These are phyloP conservation scores for Channa maculata DNA, from an alignment of 2,113 vertebrate genomes.

Conservation along the genomic window DNA sequence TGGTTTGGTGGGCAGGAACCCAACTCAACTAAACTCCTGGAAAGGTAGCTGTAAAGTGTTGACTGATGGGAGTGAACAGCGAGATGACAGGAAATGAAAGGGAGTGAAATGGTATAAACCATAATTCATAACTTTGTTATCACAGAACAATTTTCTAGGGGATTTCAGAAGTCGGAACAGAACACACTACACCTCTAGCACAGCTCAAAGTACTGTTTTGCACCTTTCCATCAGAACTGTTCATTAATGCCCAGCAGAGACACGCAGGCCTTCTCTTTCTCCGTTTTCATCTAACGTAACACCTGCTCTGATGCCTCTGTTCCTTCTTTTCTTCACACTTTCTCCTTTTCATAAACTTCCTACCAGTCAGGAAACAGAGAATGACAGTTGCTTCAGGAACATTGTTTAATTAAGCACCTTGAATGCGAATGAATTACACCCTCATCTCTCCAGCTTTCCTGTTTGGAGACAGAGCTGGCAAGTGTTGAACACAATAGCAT, in stretches of 20 bases:
- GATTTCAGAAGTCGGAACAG: constrained; percentile 11
- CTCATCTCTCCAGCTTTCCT: constrained; percentile 33
- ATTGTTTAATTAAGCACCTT: constrained; percentile 58
- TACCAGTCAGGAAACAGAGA: constrained; percentile 1
- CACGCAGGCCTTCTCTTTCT: neutral
- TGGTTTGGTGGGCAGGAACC: no score
- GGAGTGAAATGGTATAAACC: neutral
- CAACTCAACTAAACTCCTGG: neutral
- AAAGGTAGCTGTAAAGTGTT: neutral
- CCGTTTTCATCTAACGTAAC: constrained; percentile 23
- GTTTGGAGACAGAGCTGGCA: constrained; percentile 37
- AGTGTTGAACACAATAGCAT: constrained; percentile 40
- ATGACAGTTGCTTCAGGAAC: constrained; percentile 55
- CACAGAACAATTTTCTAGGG: neutral
- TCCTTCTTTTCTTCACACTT: neutral
- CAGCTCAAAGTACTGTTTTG: constrained; percentile 16
- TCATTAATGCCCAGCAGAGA: constrained; percentile 34
- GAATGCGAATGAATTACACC: constrained; percentile 51
- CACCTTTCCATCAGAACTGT: constrained; percentile 4
- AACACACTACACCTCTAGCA: neutral
- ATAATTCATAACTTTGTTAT: constrained; percentile 6
- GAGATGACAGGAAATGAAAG: constrained; percentile 9
- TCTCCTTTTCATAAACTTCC: constrained; percentile 20
- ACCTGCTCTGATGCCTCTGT: constrained; percentile 16
- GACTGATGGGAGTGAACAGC: neutral